Evolutionary conservation across 2,113 vertebrate species (phyloP), one percentile per base, ranked within the genome.

Genomic region (Cyanistes caeruleus): DNA sequence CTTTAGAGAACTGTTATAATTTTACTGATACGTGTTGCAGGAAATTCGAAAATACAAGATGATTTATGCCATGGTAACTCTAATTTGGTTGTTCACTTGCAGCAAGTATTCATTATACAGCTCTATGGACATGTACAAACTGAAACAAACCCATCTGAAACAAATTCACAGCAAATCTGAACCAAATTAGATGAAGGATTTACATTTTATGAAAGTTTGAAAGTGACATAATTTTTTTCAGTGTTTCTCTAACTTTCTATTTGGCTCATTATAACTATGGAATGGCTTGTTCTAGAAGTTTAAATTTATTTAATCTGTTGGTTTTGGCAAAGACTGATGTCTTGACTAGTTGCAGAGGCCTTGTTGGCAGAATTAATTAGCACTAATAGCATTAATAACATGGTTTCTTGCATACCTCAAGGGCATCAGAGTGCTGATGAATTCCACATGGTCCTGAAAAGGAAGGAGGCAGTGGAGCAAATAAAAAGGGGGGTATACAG

Each of bases 291-390:
- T 53, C 39, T 83, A 76, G 51, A 89, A 73, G 55, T 83, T 79
- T 31, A 25, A 19, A 79, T 93, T 60, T 93, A 76, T 89, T 96
- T 93, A 91, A 91, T 95, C 81, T 90, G 43, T 91, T 93, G 59
- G 46, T 76, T 87, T 97, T 95, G 95, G 89, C 87, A 85, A 77
- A 96, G 59, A 16, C 14, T 30, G 39, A 82, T 83, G 15, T 64
- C 89, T 94, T 88, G 94, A 94, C 46, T 93, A 24, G 65, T 80
- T 96, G 75, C 41, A 91, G 63, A 87, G 63, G 21, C 55, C 53
- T 69, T 88, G 62, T 80, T 96, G 94, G 89, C 84, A 93, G 51
- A 91, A 94, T 94, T 95, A 96, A 96, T 97, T 96, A 95, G 58
- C 60, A 83, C 51, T 94, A 96, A 95, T 90, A 93, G 15, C 68